These are phyloP conservation scores for Drosophila emarginata DNA, from an alignment of 2,888 invertebrate genomes.

Conservation along the genomic window DNA sequence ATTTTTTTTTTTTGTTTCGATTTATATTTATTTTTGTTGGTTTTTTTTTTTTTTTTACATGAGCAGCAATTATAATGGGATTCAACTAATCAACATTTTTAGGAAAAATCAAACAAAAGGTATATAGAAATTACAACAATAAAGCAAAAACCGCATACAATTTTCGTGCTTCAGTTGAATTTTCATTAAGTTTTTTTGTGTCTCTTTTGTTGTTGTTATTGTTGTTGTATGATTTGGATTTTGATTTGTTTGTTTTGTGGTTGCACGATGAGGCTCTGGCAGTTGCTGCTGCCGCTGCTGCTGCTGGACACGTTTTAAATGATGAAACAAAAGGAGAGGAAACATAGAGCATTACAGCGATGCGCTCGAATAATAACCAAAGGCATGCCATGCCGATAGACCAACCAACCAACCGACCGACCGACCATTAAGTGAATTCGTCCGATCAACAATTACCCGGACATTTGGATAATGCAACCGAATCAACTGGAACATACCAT, in stretches of 20 bases:
- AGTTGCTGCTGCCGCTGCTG: neutral
- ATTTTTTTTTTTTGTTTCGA: slow-evolving; percentile 48
- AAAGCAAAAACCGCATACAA: slow-evolving; percentile 60
- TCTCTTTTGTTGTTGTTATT: slow-evolving; percentile 4
- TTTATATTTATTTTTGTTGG: slow-evolving; percentile 50
- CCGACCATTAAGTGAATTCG: slow-evolving; percentile 55
- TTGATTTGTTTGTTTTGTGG: slow-evolving; percentile 50
- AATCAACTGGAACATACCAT: slow-evolving; percentile 47
- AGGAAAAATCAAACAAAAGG: slow-evolving; percentile 66
- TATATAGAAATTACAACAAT: slow-evolving; percentile 34
- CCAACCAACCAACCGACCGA: too few relatives aligned
- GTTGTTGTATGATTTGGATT: slow-evolving; percentile 13
- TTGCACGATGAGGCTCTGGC: slow-evolving; percentile 51
- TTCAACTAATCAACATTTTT: slow-evolving; percentile 75
- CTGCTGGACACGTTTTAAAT: slow-evolving; percentile 49
- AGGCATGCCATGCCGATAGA: slow-evolving; percentile 28
- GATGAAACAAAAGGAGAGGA: slow-evolving; percentile 56
- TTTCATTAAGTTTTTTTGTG: slow-evolving; percentile 62
- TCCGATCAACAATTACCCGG: slow-evolving; percentile 58
- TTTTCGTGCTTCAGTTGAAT: slow-evolving; percentile 75
- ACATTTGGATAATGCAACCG: slow-evolving; percentile 51
- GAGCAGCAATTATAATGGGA: slow-evolving; percentile 72
- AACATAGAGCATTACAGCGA: slow-evolving; percentile 27
- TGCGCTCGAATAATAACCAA: slow-evolving; percentile 57
- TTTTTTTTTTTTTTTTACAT: slow-evolving; percentile 57